Base-by-base conservation (phyloP, 2,888 invertebrate genomes). In the Netelia fuscicornis region DNA sequence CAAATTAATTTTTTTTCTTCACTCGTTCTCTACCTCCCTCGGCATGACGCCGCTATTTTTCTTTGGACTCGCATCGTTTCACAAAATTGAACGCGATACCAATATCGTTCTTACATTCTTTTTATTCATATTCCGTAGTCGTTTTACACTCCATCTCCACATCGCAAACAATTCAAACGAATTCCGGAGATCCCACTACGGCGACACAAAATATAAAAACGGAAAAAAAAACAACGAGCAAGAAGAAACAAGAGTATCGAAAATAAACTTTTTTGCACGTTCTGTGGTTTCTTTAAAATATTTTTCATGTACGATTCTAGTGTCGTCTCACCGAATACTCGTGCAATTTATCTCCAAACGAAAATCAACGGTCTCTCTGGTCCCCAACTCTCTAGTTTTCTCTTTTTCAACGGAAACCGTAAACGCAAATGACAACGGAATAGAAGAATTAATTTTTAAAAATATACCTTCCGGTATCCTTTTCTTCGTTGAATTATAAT, bases 251-350 rank as follows among this genome's bases (percentile, higher is more conserved):
- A 42, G 67, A 77, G n/a, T 67, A 42, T 42, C 20, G 60, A 13
- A 72, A 68, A 56, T 23, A 37, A 30, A 71, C 70, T 64, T 44
- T 44, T 75, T 25, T 72, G 68, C 74, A 81, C 58, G 77, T 77
- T 77, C 44, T 25, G 58, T 44, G 44, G 68, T 20, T 25, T 23
- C 17, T 44, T 67, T n/a, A 48, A 10, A 48, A 13, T 20, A 44
- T 67, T 48, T 67, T 67, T 67, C 10, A 10, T 67, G 42, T 44
- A 44, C 42, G 42, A 30, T 60, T 48, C 3, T 13, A 30, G 17
- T 20, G 56, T 60, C 48, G 65, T 54, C 30, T 48, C 67, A 52
- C 30, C 48, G 48, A 48, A 48, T 48, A 48, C 13, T 48, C 11
- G 13, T 13, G 48, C 48, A 13, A 10, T 48, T 13, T 48, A 48